These are phyloP conservation scores for Willowsia nigromaculata DNA, from an alignment of 2,888 invertebrate genomes.

Conservation along the genomic window DNA sequence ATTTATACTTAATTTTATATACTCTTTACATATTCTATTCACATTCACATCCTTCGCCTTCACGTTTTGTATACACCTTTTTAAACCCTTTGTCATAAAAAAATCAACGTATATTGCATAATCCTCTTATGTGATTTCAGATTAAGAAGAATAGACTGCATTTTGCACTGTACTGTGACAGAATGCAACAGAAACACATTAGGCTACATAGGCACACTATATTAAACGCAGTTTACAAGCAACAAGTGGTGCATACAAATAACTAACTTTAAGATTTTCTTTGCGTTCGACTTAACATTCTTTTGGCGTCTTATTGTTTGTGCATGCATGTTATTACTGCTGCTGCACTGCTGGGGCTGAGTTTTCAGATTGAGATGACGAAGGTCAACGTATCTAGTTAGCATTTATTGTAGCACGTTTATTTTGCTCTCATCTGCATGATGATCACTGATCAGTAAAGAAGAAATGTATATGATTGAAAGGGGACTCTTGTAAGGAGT, in stretches of 20 bases:
- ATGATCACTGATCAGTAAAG: not conserved
- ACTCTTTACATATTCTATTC: conserved; percentile 29
- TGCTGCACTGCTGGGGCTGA: not conserved
- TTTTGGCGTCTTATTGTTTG: not conserved
- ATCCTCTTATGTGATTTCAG: conserved; percentile 15
- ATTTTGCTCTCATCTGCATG: not conserved
- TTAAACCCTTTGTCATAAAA: conserved; percentile 13
- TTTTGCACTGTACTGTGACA: not conserved
- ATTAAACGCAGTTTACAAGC: not conserved
- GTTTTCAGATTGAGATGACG: conserved; percentile 38
- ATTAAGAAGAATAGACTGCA: not conserved
- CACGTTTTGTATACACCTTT: conserved; percentile 34
- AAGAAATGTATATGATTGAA: not conserved
- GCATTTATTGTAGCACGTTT: conserved; percentile 15
- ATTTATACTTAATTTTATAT: not conserved
- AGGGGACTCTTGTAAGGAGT: not conserved
- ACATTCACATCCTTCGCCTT: conserved; percentile 53
- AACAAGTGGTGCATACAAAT: not conserved
- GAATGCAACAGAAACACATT: no score
- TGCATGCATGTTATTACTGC: not conserved
- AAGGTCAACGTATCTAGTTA: conserved; percentile 61
- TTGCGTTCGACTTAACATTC: not conserved
- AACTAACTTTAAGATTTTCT: not conserved
- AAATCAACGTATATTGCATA: conserved; percentile 2
- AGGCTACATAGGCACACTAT: not conserved